Evolutionary conservation across 2,797 vertebrate genomes (phyloP), one percentile per base, ranked within the genome.

Genomic region (Loris lydekkerianus): DNA sequence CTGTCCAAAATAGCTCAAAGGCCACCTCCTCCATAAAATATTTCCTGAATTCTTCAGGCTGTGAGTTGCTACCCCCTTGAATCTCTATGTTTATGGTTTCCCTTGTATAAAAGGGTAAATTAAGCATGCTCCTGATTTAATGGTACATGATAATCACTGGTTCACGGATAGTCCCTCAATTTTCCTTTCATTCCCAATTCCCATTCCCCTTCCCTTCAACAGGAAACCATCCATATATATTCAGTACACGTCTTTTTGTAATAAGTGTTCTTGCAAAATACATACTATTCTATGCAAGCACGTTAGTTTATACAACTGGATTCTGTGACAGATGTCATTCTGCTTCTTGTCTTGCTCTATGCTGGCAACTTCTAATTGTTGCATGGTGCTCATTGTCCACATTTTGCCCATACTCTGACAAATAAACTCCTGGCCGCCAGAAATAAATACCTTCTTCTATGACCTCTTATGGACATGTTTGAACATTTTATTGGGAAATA

Each of bases 1-100:
- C 76, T 70, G 3, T 67, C 49, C 67, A 92, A 70, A 87, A 72
- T 4, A 81, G 10, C n/a, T 69, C 81, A 84, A 96, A 87, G 89
- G 20, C 2, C 27, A 85, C 37, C 61, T 87, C 49, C 31, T 86
- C 83, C 46, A 78, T 14, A 20, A 73, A 73, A 7, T 49, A 77
- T 60, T 86, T 85, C 53, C 69, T 31, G 14, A 92, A 81, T 11
- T 53, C 72, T 82, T 85, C n/a, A 94, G 34, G 76, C 46, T 92
- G 2, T 78, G 37, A 78, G 9, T 25, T 49, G 29, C 72, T 72
- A 76, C 21, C 5, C 17, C 43, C 31, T 58, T 91, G 21, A 75
- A 67, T 86, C 6, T 65, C 53, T 31, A 67, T 63, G 5, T 20
- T 56, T 56, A 67, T 90, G 1, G 15, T 78, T 29, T 84, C 63